Evolutionary conservation across 2,113 vertebrate genomes (phyloP), one percentile per base, ranked within the genome.

Genomic region (Brachypteracias leptosomus): DNA sequence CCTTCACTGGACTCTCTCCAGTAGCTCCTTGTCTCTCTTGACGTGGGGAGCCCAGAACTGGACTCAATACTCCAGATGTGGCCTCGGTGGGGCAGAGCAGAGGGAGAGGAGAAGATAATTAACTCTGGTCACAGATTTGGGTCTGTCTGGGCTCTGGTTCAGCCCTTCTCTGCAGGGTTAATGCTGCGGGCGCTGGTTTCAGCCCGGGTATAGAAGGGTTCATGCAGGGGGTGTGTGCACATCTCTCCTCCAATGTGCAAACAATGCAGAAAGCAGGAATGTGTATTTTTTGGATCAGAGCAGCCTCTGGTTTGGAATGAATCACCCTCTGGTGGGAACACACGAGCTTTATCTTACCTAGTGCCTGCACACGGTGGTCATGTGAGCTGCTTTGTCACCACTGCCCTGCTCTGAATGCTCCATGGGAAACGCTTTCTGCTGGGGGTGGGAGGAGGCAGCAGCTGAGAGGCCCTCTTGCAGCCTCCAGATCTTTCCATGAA

Each of bases 401-500:
- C 63, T 3, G 42, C 19, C 70, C 8, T 13, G 84, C 62, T 85
- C 75, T 18, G 42, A 70, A 31, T 11, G 22, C 81, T 86, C 85
- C 2, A 2, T 49, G 74, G 84, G 89, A 94, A 94, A 71, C 54
- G 49, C 67, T 83, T 74, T 83, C 61, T 83, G 62, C 88, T 46
- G 91, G 36, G 61, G 42, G 40, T 85, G 81, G 89, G 88, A 91
- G 85, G 28, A 36, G 85, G n/a, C 19, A 73, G 79, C 22, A 61
- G 65, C 93, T 73, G 63, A 61, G 92, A 85, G 63, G 73, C 88
- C 88, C 78, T 96, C 94, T 79, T 54, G 62, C 87, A 93, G 70
- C 92, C 90, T 95, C 91, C 86, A 94, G 78, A 92, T 95, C 93
- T 94, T 96, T 97, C 95, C 93, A 47, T 86, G 81, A 93, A 80